These are phyloP conservation scores for Gobius niger DNA, from an alignment of 2,113 vertebrate genomes.

Conservation along the genomic window DNA sequence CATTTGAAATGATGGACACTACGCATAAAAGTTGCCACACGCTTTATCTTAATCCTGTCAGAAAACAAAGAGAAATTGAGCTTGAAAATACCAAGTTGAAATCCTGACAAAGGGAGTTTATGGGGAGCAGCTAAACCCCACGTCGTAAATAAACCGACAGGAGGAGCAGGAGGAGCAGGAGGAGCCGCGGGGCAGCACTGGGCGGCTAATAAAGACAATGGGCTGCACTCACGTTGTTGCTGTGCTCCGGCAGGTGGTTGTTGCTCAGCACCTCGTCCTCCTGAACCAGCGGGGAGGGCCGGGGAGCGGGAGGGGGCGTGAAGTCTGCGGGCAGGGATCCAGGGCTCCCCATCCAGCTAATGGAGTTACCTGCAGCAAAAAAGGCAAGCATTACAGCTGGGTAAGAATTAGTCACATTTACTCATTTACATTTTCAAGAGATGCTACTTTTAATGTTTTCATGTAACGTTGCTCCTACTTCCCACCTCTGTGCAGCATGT, in stretches of 20 bases:
- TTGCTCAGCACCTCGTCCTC: conserved; percentile 62
- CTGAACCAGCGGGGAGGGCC: conserved; percentile 65
- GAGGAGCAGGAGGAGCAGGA: conserved; percentile 24
- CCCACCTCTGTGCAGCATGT: neutral
- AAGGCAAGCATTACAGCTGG: neutral
- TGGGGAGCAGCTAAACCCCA: conserved; percentile 26
- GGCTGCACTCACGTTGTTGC: conserved; percentile 64
- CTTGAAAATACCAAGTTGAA: conserved; percentile 1
- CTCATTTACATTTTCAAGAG: too few relatives aligned
- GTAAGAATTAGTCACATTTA: too few relatives aligned
- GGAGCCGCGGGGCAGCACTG: conserved; percentile 16
- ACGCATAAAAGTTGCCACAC: conserved; percentile 4
- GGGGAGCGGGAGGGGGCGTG: conserved; percentile 60
- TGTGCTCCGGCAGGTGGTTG: conserved; percentile 70
- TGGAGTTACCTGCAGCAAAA: conserved; percentile 67
- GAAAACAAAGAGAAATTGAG: conserved; percentile 1
- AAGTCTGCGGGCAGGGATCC: conserved; percentile 60
- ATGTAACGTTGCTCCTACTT: too few relatives aligned
- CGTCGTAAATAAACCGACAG: conserved; percentile 31
- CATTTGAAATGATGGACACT: conserved; percentile 9
- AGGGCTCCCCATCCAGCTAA: conserved; percentile 70
- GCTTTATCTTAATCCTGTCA: conserved; percentile 17
- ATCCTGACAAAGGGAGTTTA: conserved; percentile 3
- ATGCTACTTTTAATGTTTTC: too few relatives aligned
- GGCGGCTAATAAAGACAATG: conserved; percentile 24